Percentiles rank a stretch among this genome's conserved stretches.
phyloP scores from a whole-genome alignment of 2,113 vertebrate species.

The Grantiella picta region DNA sequence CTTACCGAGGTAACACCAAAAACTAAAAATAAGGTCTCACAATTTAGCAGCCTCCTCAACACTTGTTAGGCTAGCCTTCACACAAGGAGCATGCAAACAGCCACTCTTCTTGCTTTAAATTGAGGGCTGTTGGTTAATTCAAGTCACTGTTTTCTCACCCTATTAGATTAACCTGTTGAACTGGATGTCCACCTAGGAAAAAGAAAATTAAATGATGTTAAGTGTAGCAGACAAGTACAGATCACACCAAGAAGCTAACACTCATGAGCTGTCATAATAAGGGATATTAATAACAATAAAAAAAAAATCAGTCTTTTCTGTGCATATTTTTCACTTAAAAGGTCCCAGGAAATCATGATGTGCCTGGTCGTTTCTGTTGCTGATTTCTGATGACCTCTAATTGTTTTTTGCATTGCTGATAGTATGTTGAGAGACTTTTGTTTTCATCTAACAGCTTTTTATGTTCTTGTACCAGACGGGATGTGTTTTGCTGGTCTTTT shows the following conservation, averaged over 20 bases:
- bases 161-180: constrained; percentile 51
- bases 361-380: constrained; percentile 97
- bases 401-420: constrained; percentile 98
- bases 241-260: constrained; percentile 79
- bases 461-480: constrained; percentile 97
- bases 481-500: constrained; percentile 99
- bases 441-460: constrained; percentile 99
- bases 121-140: constrained; percentile 64
- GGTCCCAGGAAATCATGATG: constrained; percentile 85
- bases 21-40: constrained; percentile 42
- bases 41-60: constrained; percentile 60
- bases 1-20: constrained; percentile 63
- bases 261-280: constrained; percentile 72
- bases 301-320: constrained; percentile 67
- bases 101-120: constrained; percentile 46
- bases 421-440: constrained; percentile 97
- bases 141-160: constrained; percentile 59
- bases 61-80: constrained; percentile 66
- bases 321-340: constrained; percentile 68
- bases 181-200: constrained; percentile 61
- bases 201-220: constrained; percentile 68
- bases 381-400: constrained; percentile 97
- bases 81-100: constrained; percentile 73
- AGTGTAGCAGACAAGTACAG: constrained; percentile 73
- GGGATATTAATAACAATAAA: constrained; percentile 52